Percentiles rank a stretch among this genome's conserved stretches.
Evolutionary conservation across 2,797 vertebrate species (phyloP).

Genomic region (Limosa lapponica): DNA sequence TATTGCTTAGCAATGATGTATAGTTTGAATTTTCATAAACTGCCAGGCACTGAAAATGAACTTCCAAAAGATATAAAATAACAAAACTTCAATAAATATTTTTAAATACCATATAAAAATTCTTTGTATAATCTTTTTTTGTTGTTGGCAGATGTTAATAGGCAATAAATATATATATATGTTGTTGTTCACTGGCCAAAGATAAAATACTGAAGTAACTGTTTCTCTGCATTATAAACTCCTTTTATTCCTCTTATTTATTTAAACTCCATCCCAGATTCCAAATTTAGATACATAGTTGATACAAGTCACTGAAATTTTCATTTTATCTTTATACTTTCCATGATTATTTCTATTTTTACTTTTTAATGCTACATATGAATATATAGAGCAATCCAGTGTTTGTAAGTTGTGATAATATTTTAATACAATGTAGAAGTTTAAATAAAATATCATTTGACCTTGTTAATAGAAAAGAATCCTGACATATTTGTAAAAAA

Average conservation of each 20-base stretch:
- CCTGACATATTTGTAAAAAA: background rate
- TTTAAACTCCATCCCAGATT: background rate
- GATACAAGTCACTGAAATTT: background rate
- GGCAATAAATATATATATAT: constrained; percentile 18
- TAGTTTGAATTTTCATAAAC: constrained; percentile 37
- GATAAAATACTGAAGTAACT: constrained; percentile 34
- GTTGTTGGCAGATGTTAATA: constrained; percentile 12
- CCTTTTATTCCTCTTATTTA: constrained; percentile 23
- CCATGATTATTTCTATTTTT: background rate
- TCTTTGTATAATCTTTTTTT: constrained; percentile 16
- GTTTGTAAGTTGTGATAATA: background rate
- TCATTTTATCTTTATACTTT: background rate
- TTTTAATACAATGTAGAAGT: background rate
- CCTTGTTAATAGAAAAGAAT: background rate
- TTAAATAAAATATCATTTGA: background rate
- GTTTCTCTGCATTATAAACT: constrained; percentile 42
- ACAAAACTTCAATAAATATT: background rate
- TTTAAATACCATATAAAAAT: background rate
- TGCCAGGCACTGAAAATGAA: constrained; percentile 49
- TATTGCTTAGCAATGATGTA: background rate
- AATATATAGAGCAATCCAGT: background rate
- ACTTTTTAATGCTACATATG: background rate
- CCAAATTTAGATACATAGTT: background rate
- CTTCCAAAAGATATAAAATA: constrained; percentile 41
- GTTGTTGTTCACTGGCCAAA: constrained; percentile 19